These are phyloP conservation scores for Eulithis testata DNA, from an alignment of 2,888 invertebrate species.

Conservation along the genomic window DNA sequence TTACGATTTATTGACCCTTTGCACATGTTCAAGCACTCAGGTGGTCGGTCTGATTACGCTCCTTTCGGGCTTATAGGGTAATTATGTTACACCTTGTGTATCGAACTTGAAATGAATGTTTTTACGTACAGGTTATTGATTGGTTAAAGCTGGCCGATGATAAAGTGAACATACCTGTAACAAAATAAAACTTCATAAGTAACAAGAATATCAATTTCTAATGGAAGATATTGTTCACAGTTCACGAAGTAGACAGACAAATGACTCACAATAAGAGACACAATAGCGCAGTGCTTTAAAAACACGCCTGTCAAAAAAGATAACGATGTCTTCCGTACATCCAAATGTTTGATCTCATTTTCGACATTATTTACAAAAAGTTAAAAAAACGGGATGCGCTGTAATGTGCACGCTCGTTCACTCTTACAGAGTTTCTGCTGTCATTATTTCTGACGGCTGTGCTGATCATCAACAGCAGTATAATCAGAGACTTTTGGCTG, in stretches of 20 bases:
- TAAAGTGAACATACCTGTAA: slow-evolving; percentile 50
- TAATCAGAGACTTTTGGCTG: neutral
- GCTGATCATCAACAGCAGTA: neutral
- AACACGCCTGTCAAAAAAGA: slow-evolving; percentile 22
- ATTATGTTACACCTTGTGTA: too few species aligned
- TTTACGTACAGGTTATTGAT: slow-evolving; percentile 29
- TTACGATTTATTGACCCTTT: too few species aligned
- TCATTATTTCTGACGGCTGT: neutral
- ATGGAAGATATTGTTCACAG: neutral
- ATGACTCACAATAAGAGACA: slow-evolving; percentile 12
- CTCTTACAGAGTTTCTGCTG: slow-evolving; percentile 6
- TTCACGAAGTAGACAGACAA: neutral
- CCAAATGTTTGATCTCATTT: slow-evolving; percentile 21
- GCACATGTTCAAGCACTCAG: too few species aligned
- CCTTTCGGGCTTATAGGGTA: too few species aligned
- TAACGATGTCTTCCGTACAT: slow-evolving; percentile 24
- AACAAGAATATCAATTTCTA: neutral
- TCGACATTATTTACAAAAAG: slow-evolving; percentile 12
- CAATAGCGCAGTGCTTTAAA: slow-evolving; percentile 17
- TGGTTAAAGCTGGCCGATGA: slow-evolving; percentile 12
- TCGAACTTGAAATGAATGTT: slow-evolving; percentile 11
- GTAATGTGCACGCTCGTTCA: slow-evolving; percentile 12
- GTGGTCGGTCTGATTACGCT: too few species aligned
- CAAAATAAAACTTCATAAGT: slow-evolving; percentile 34
- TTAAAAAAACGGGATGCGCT: slow-evolving; percentile 7